Base-by-base conservation (phyloP, 1,140 invertebrate genomes). In the Drosophila carrolli region DNA sequence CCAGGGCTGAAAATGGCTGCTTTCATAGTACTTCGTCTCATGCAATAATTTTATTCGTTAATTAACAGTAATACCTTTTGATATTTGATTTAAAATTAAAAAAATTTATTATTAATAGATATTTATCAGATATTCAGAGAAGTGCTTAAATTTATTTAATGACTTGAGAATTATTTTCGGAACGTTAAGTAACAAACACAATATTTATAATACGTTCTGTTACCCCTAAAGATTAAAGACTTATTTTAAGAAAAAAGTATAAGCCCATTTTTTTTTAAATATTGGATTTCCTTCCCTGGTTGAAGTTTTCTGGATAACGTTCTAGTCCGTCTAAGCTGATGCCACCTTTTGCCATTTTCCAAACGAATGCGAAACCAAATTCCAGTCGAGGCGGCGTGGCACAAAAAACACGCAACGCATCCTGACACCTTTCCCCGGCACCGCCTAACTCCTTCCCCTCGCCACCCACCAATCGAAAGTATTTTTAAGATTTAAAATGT, bases 291-390 rank as follows among this genome's bases (percentile, higher is more conserved):
- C 60, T 32, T 66, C 61, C 66, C 66, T 70, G 19, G 41, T 2
- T 23, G 0, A 13, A 57, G 43, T 48, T 48, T 41, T 37, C 37
- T 16, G 41, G 11, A 19, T 70, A 66, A 10, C 23, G 32, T 62
- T 67, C 65, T 67, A 70, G 43, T 57, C 43, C 48, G 47, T 73
- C 54, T 44, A 37, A 41, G 44, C 57, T 61, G 46, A 27, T 74
- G 50, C 47, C 46, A 54, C 14, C 51, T 53, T 48, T 68, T 72
- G 65, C 82, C 82, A 72, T 78, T 86, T 85, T 86, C 75, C 70
- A 88, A 86, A 61, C 82, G 75, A 86, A 86, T 86, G 70, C 83
- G 83, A 88, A 88, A 88, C 83, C 70, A 75, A 86, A 86, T 86
- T 88, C 82, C 83, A 68, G 62, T 59, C 74, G 73, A 60, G 62